Base-by-base conservation (phyloP, 2,797 vertebrate genomes). In the Champsocephalus esox region DNA sequence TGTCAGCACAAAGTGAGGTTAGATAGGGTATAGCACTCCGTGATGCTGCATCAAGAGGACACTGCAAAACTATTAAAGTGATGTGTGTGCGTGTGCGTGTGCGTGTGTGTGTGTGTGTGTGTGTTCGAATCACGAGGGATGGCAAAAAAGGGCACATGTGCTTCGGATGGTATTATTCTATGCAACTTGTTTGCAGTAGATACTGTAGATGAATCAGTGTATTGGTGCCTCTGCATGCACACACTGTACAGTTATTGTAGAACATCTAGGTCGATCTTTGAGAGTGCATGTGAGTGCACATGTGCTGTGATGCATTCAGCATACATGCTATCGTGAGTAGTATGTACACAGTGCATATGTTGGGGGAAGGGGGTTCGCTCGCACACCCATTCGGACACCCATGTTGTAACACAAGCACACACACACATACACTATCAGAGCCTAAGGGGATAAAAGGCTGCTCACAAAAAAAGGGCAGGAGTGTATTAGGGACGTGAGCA, bases 211-310 rank as follows among this genome's bases (percentile, higher is more conserved):
- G 88, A 90, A 81, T 77, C 81, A 84, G 79, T 79, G 70, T 68
- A 45, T 79, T 11, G 70, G 68, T 82, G 84, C 73, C 60, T 69
- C 55, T 55, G 74, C 76, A 56, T 73, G 72, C 75, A 58, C 19
- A 72, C 63, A 73, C 83, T 82, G 82, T 86, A 62, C 51, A 68
- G 56, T 67, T 73, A 81, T 70, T 91, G 83, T 90, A 78, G 80
- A 88, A 89, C 90, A 93, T 92, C 83, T 92, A 91, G 93, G 92
- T 91, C 89, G 82, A 85, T 88, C 76, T 85, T 73, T 80, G 65
- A 90, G 89, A 90, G 87, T 87, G 84, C 86, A 86, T 80, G 77
- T 85, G 86, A 88, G 85, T 87, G 88, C 86, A 88, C 82, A 72
- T 89, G 87, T 85, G 83, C 84, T 73, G 61, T 66, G 88, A 86